Evolutionary conservation across 2,888 invertebrate genomes (phyloP), one percentile per base, ranked within the genome.

Genomic region (Dryomyza anilis): DNA sequence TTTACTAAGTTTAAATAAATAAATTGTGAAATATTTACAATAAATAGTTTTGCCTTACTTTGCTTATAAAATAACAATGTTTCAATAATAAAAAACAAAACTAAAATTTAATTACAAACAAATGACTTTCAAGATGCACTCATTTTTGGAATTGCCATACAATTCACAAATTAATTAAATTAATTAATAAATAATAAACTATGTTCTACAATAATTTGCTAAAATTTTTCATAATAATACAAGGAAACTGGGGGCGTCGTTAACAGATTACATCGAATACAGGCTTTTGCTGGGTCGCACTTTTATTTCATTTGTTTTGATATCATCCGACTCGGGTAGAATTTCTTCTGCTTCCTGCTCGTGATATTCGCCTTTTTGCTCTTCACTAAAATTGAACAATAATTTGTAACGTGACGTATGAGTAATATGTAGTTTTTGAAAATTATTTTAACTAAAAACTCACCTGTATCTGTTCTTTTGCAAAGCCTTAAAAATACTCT

Each of bases 401-500:
- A 33, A 33, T 33, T 33, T 33, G 12, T 8, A 8, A 33, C 3
- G 19, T 4, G 45, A 8, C 45, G 45, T 45, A 45, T 45, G 45
- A 45, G 3, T 45, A 45, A 45, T 19, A 27, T 10, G 6, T 10
- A 21, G 6, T n/a, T 45, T 45, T 45, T 46, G 23, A 7, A 12
- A 46, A 21, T 19, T 4, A 21, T 23, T 55, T 4, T 14, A 7
- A 16, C 4, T 27, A 14, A 4, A n/a, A 16, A 21, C 30, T 45
- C 70, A 79, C 73, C 76, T 79, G 65, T 83, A 82, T 63, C 80
- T 80, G 57, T 76, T 70, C 19, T 74, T 78, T 33, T 74, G 73
- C 68, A 79, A 55, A 7, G 78, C 74, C 63, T 79, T 81, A 67
- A 94, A 94, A 58, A 94, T 85, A 61, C 93, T 93, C 82, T 91